Evolutionary conservation across 2,113 vertebrate species (phyloP).

Genomic region (Datnioides undecimradiatus): DNA sequence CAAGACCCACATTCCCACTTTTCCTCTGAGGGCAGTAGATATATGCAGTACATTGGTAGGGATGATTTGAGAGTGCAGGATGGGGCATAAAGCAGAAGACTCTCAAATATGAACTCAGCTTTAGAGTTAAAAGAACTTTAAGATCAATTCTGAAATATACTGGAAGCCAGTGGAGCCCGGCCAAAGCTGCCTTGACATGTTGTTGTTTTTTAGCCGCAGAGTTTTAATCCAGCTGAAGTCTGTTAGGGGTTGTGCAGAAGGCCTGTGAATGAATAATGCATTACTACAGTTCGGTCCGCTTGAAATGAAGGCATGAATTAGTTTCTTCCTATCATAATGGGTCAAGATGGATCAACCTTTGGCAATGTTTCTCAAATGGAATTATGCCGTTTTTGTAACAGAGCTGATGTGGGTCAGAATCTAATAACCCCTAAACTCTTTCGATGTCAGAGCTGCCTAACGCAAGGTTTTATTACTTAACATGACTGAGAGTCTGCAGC

Average conservation of each 20-base stretch:
- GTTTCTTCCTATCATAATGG: not conserved
- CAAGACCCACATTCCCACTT: not conserved
- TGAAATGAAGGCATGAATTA: not conserved
- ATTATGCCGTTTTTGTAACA: not conserved
- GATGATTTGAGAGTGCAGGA: conserved; percentile 7
- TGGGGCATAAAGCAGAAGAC: not conserved
- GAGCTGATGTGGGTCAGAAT: not conserved
- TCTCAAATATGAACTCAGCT: not conserved
- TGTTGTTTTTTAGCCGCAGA: not conserved
- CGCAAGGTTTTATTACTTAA: not conserved
- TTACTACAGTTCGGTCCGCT: not conserved
- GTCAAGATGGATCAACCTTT: not conserved
- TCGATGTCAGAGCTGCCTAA: not conserved
- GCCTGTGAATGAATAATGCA: conserved; percentile 31
- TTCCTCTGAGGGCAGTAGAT: not conserved
- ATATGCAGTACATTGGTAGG: not conserved
- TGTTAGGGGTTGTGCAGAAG: not conserved
- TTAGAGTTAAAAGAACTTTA: not conserved
- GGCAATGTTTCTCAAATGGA: conserved; percentile 1
- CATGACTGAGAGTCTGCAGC: not conserved
- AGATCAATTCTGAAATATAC: conserved; percentile 11
- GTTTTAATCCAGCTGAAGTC: conserved; percentile 15
- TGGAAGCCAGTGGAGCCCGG: not conserved
- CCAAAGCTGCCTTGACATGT: not conserved
- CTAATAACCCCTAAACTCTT: not conserved